Evolutionary conservation across 2,888 invertebrate species (phyloP).

Genomic region (Maniola hyperantus): DNA sequence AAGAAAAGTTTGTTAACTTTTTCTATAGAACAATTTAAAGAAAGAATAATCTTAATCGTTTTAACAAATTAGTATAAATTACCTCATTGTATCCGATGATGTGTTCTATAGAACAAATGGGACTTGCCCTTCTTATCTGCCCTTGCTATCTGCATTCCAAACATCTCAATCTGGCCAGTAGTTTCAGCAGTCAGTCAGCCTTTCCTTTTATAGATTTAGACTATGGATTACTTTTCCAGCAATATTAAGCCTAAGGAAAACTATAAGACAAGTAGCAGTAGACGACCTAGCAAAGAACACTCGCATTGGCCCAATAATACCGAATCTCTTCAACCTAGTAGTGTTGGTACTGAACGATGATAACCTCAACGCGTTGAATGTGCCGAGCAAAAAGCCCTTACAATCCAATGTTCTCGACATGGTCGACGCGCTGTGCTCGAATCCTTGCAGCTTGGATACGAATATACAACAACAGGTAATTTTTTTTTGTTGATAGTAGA

Average conservation of each 20-base stretch:
- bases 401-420: conserved; percentile 79
- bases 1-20: no score
- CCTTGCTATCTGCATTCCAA: no score
- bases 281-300: conserved; percentile 82
- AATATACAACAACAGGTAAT: conserved; percentile 82
- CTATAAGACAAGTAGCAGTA: conserved; percentile 79
- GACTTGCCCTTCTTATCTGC: no score
- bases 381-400: conserved; percentile 72
- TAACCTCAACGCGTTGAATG: conserved; percentile 73
- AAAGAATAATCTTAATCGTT: no score
- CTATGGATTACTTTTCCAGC: conserved; percentile 51
- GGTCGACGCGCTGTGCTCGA: conserved; percentile 82
- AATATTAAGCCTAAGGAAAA: conserved; percentile 77
- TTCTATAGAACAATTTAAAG: no score
- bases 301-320: conserved; percentile 82
- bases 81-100: no score
- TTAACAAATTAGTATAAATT: no score
- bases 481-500: not conserved
- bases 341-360: conserved; percentile 83
- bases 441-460: conserved; percentile 79
- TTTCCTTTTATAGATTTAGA: no score
- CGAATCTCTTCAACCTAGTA: conserved; percentile 83
- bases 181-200: no score
- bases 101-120: no score
- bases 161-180: no score